Conservation (phyloP, 2,888 invertebrate species). For the Ctenicera cuprea region DNA sequence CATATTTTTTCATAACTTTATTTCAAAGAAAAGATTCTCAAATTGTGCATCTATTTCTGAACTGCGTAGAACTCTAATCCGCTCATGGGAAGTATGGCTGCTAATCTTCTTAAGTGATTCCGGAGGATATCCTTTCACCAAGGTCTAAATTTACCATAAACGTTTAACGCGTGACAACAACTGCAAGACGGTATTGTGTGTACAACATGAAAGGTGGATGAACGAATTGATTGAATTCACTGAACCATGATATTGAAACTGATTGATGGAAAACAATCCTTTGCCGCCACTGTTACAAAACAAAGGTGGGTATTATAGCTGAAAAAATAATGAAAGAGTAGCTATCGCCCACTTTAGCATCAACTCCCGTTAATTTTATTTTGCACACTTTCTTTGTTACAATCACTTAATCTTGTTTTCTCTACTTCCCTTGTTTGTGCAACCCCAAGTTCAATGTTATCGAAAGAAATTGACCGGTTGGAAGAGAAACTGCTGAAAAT, state of each 20-base stretch:
- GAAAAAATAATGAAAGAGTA: constrained; percentile 1
- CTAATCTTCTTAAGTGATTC: no score
- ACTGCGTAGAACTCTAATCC: no score
- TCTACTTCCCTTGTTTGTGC: constrained; percentile 21
- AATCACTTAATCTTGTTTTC: constrained; percentile 39
- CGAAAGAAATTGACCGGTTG: constrained; percentile 20
- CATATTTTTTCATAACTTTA: no score
- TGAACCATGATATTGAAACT: constrained; percentile 18
- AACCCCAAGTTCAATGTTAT: constrained; percentile 32
- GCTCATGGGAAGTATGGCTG: no score
- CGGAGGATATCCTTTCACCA: no score
- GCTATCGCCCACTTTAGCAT: not conserved
- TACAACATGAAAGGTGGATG: constrained; percentile 21
- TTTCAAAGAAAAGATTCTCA: no score
- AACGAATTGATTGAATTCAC: constrained; percentile 15
- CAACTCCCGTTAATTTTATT: constrained; percentile 38
- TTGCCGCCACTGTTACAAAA: not conserved
- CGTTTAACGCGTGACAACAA: constrained; percentile 16
- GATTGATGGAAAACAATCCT: constrained; percentile 36
- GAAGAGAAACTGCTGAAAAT: not conserved
- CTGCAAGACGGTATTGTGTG: constrained; percentile 3
- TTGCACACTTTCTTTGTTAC: constrained; percentile 33
- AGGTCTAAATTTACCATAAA: not conserved
- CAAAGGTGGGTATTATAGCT: not conserved
- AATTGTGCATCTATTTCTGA: no score